Conservation (phyloP, 2,113 vertebrate species). For the Phyllopteryx taeniolatus region DNA sequence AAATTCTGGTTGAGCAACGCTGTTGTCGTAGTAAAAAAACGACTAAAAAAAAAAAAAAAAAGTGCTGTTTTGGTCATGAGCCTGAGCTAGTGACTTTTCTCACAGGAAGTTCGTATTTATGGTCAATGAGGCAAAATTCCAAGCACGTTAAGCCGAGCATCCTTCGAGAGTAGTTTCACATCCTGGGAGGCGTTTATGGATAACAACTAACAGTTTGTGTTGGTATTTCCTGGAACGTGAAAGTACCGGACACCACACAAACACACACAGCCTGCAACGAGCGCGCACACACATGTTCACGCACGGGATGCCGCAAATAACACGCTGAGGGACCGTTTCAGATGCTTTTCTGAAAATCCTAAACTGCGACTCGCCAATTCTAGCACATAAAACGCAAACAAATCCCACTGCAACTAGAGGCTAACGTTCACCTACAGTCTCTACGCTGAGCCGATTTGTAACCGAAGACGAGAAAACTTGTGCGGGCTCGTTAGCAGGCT, state of each 20-base stretch:
- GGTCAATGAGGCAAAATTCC: background rate
- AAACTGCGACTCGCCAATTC: slow-evolving; percentile 22
- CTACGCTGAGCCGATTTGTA: slow-evolving; percentile 36
- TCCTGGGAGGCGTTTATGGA: slow-evolving; percentile 32
- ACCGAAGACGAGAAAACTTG: slow-evolving; percentile 31
- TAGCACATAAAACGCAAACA: background rate
- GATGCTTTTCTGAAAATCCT: background rate
- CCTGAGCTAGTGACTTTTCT: background rate
- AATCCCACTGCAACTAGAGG: slow-evolving; percentile 21
- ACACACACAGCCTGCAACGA: slow-evolving; percentile 44
- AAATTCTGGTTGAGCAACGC: too few relatives aligned
- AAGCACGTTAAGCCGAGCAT: slow-evolving; percentile 3
- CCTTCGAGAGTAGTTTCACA: slow-evolving; percentile 25
- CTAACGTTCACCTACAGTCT: slow-evolving; percentile 48
- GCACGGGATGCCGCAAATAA: slow-evolving; percentile 52
- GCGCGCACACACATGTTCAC: slow-evolving; percentile 55
- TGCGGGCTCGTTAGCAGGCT: slow-evolving; percentile 17
- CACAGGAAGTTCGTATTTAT: background rate
- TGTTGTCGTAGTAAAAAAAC: background rate
- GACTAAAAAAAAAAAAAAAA: background rate
- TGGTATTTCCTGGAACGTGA: slow-evolving; percentile 69
- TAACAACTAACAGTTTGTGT: slow-evolving; percentile 51
- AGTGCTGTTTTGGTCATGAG: background rate
- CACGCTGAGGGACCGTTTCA: background rate
- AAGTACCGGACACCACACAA: slow-evolving; percentile 51